Conservation (phyloP, 2,113 vertebrate species). For the Antennarius striatus region DNA sequence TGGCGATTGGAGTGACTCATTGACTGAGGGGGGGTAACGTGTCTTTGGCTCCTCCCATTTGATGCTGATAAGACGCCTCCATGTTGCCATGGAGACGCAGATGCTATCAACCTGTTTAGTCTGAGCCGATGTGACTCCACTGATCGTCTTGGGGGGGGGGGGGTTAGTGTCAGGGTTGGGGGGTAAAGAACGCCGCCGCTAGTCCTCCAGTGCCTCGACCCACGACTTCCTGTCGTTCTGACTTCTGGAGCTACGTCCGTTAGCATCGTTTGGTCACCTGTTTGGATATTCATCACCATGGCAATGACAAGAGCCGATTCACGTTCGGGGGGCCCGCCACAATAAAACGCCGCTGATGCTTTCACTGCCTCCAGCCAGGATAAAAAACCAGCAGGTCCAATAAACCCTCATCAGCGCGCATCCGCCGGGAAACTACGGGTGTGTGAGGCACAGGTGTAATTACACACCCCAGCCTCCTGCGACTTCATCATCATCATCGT, state of each 20-base stretch:
- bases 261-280: too few species aligned
- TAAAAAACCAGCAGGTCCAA: not conserved
- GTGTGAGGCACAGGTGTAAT: slow-evolving; percentile 33
- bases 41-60: too few species aligned
- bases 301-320: too few species aligned
- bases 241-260: too few species aligned
- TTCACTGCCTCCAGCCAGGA: slow-evolving; percentile 1
- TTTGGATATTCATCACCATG: too few species aligned
- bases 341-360: not conserved
- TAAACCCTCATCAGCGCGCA: slow-evolving; percentile 17
- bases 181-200: not conserved
- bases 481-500: not conserved
- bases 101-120: slow-evolving; percentile 48
- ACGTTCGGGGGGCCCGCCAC: too few species aligned
- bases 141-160: too few species aligned
- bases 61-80: not conserved
- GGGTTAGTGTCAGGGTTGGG: too few species aligned
- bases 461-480: slow-evolving; percentile 25
- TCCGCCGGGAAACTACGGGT: slow-evolving; percentile 2
- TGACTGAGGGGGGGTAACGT: too few species aligned
- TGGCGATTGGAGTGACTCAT: not conserved
- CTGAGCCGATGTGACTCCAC: slow-evolving; percentile 25
- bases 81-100: not conserved
- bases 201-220: too few species aligned
- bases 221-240: too few species aligned